A percentile compares a stretch with the other conserved stretches of the same genome.
phyloP scores from a whole-genome alignment of 2,888 invertebrate genomes.

The Masnerella sp. region DNA sequence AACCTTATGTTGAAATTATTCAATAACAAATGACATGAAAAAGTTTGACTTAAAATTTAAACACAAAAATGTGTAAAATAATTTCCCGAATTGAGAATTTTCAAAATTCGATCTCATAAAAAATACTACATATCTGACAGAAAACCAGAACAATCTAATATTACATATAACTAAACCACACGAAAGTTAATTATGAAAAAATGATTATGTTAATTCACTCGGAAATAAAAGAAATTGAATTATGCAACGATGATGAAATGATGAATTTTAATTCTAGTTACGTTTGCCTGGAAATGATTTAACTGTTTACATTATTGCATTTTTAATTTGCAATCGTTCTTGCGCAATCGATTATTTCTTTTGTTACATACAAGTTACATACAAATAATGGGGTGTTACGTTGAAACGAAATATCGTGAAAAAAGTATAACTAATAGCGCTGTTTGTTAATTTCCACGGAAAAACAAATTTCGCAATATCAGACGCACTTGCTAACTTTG shows the following conservation, averaged over 20 bases:
- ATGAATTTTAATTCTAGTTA: conserved; percentile 18
- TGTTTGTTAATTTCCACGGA: background rate
- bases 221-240: background rate
- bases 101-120: no score
- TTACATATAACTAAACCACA: background rate
- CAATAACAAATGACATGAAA: no score
- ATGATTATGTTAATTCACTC: background rate
- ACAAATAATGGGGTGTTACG: conserved; percentile 3
- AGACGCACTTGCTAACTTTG: background rate
- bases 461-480: background rate
- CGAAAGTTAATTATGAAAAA: background rate
- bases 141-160: no score
- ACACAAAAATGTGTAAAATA: no score
- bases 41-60: no score
- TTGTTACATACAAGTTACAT: conserved; percentile 12
- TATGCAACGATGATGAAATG: conserved; percentile 22
- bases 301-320: conserved; percentile 5
- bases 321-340: conserved; percentile 6
- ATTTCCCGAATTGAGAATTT: no score
- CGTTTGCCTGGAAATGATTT: conserved; percentile 14
- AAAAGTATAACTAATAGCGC: background rate
- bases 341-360: conserved; percentile 20
- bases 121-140: no score
- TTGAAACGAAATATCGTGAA: background rate
- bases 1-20: no score